Evolutionary conservation across 2,888 invertebrate species (phyloP), one percentile per base, ranked within the genome.

Genomic region (Luffia ferchaultella): DNA sequence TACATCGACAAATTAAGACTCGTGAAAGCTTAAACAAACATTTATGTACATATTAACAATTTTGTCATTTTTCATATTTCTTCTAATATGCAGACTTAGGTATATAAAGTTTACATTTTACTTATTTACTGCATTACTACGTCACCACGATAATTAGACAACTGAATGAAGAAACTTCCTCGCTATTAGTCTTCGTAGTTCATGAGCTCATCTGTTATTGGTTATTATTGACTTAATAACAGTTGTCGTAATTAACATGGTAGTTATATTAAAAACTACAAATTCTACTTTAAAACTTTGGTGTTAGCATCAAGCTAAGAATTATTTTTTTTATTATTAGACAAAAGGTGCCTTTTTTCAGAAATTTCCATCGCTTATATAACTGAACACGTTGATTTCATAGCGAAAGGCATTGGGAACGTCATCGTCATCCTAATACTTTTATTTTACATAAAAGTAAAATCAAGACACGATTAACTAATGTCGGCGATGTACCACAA

Each of bases 71-170:
- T 1, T 16, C 16, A 16, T 17, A 46, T 16, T 30, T n/a, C 7
- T 15, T 16, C 2, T 2, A 30, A 16, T 16, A 47, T 16, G 41
- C 47, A 17, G 16, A 41, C 17, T 20, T 46, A 15, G 2, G 69
- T 67, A 45, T 73, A 16, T 16, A 16, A 12, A n/a, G 16, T 43
- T 43, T 7, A 16, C 7, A n/a, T 43, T 16, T 30, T 30, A 30
- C 30, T 7, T 30, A 30, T 30, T 12, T 30, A 7, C 12, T 30
- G 3, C 3, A 30, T 12, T 12, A 30, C 30, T 12, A 12, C 18
- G 16, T 18, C 16, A n/a, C n/a, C n/a, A n/a, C n/a, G n/a, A n/a
- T n/a, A n/a, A n/a, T n/a, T n/a, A n/a, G n/a, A n/a, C n/a, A n/a
- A n/a, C n/a, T n/a, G n/a, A n/a, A n/a, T n/a, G n/a, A n/a, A n/a